Evolutionary conservation across 2,888 invertebrate species (phyloP).

Genomic region (Parascotia fuliginaria): DNA sequence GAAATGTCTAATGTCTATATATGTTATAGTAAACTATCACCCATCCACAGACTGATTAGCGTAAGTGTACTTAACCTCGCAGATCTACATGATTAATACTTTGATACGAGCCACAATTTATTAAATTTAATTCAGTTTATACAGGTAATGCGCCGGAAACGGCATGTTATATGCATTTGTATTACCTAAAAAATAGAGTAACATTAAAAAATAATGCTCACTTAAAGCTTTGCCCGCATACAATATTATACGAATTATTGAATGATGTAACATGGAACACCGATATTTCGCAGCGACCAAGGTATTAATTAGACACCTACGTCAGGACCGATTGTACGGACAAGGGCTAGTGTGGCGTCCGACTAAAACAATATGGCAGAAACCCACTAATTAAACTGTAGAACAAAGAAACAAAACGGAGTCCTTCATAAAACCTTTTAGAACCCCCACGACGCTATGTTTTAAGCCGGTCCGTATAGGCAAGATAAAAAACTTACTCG

Average conservation of each 20-base stretch:
- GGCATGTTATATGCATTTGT: too few species aligned
- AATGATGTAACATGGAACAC: conserved; percentile 19
- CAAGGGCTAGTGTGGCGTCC: conserved; percentile 34
- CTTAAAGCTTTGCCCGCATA: too few species aligned
- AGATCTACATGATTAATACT: too few species aligned
- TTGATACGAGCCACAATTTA: too few species aligned
- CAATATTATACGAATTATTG: conserved; percentile 13
- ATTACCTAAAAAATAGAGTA: too few species aligned
- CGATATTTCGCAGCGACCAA: conserved; percentile 32
- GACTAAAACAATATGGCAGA: conserved; percentile 69
- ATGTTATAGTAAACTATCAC: too few species aligned
- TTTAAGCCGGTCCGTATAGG: conserved; percentile 61
- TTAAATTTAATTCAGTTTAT: too few species aligned
- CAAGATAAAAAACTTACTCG: conserved; percentile 64
- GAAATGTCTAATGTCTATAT: too few species aligned
- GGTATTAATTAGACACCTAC: conserved; percentile 43
- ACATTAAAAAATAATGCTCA: too few species aligned
- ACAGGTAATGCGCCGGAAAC: too few species aligned
- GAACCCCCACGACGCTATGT: conserved; percentile 78
- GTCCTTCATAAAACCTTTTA: conserved; percentile 68
- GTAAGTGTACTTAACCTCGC: too few species aligned
- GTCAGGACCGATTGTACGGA: conserved; percentile 14
- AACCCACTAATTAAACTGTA: conserved; percentile 75
- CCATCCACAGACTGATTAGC: too few species aligned
- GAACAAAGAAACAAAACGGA: conserved; percentile 71